Percentiles rank a stretch among this genome's conserved stretches.
These are phyloP conservation scores for Acanthiza pusilla DNA, from an alignment of 2,797 vertebrate species.

Conservation along the genomic window DNA sequence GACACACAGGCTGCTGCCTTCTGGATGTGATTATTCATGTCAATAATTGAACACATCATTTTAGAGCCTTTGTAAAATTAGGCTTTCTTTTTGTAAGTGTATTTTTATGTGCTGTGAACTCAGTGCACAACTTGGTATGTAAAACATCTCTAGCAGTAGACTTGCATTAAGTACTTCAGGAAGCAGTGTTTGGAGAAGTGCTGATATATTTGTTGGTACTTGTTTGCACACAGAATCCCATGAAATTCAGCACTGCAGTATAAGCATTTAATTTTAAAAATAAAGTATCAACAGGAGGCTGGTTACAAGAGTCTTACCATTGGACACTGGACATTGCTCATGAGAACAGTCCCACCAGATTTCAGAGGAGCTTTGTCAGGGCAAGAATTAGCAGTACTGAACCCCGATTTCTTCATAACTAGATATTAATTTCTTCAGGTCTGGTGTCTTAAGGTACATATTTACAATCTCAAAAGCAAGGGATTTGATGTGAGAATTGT, in stretches of 20 bases:
- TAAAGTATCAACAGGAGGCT: not conserved
- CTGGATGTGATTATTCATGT: not conserved
- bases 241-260: not conserved
- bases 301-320: not conserved
- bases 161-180: not conserved
- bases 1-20: not conserved
- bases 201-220: slow-evolving; percentile 1
- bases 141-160: not conserved
- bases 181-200: slow-evolving; percentile 9
- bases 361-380: not conserved
- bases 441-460: not conserved
- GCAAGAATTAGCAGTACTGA: not conserved
- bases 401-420: not conserved
- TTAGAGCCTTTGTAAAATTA: not conserved
- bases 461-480: not conserved
- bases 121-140: not conserved
- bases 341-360: not conserved
- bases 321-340: not conserved
- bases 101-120: not conserved
- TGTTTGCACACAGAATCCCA: not conserved
- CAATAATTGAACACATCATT: not conserved
- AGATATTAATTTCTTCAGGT: not conserved
- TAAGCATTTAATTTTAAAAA: not conserved
- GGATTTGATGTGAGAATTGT: not conserved
- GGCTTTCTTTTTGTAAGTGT: not conserved